phyloP scores from a whole-genome alignment of 1,140 invertebrate species.

The Cataglyphis hispanica region DNA sequence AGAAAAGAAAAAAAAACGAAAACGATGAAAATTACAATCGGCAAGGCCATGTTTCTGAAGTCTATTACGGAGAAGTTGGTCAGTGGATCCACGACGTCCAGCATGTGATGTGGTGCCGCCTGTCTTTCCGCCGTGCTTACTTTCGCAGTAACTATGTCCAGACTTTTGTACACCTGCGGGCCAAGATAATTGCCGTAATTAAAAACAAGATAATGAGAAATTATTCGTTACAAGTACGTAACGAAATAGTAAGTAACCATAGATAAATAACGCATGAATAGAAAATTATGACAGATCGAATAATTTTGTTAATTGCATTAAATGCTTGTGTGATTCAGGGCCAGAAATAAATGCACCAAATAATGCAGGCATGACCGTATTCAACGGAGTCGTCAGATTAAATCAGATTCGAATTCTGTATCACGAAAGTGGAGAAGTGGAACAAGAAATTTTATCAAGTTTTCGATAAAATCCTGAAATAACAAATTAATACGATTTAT shows the following conservation, averaged over 20 bases:
- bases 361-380: not conserved
- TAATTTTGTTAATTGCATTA: slow-evolving; percentile 34
- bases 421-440: not conserved
- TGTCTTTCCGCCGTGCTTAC: slow-evolving; percentile 93
- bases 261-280: slow-evolving; percentile 37
- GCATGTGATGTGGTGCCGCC: slow-evolving; percentile 94
- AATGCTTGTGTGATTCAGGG: not conserved
- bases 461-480: not conserved
- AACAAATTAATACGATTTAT: not conserved
- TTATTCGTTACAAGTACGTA: too few relatives aligned
- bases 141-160: slow-evolving; percentile 99
- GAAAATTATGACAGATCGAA: slow-evolving; percentile 29
- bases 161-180: slow-evolving; percentile 95
- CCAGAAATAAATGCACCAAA: not conserved
- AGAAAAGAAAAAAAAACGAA: not conserved
- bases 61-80: slow-evolving; percentile 93
- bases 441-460: not conserved
- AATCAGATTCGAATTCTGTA: not conserved
- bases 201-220: slow-evolving; percentile 20
- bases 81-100: slow-evolving; percentile 94
- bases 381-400: not conserved
- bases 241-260: not conserved
- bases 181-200: slow-evolving; percentile 58
- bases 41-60: slow-evolving; percentile 93
- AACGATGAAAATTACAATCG: slow-evolving; percentile 89